These are phyloP conservation scores for Acrobasis repandana DNA, from an alignment of 2,888 invertebrate species.

Conservation along the genomic window DNA sequence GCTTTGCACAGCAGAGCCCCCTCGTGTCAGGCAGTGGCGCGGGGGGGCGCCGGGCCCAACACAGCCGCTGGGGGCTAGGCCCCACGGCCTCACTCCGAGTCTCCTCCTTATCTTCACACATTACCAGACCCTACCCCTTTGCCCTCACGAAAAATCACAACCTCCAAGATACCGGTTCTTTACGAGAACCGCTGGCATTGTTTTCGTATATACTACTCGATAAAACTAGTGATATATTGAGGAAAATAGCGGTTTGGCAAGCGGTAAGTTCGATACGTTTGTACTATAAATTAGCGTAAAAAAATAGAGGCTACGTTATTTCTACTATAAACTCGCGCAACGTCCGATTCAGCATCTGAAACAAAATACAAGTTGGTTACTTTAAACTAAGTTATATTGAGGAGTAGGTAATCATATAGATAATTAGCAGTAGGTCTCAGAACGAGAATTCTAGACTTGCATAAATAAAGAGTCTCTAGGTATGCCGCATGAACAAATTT, in stretches of 20 bases:
- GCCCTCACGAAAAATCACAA: slow-evolving; percentile 66
- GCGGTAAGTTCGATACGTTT: slow-evolving; percentile 70
- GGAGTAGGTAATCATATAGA: too few species aligned
- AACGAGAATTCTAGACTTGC: too few species aligned
- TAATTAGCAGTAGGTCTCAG: too few species aligned
- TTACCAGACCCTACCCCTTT: slow-evolving; percentile 50
- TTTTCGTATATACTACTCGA: slow-evolving; percentile 66
- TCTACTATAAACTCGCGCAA: slow-evolving; percentile 57
- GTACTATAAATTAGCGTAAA: slow-evolving; percentile 59
- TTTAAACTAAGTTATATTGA: too few species aligned
- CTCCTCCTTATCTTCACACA: slow-evolving; percentile 80
- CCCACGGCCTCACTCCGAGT: slow-evolving; percentile 62
- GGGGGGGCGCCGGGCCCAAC: slow-evolving; percentile 71
- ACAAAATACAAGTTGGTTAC: slow-evolving; percentile 44
- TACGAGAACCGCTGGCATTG: slow-evolving; percentile 75
- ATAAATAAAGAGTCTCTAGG: too few species aligned
- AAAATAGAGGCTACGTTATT: slow-evolving; percentile 53
- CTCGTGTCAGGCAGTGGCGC: slow-evolving; percentile 86
- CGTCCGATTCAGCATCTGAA: slow-evolving; percentile 80
- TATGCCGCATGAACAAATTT: too few species aligned
- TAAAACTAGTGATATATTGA: slow-evolving; percentile 68
- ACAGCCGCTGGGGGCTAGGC: slow-evolving; percentile 65
- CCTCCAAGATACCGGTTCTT: slow-evolving; percentile 75
- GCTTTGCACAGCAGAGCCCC: slow-evolving; percentile 91
- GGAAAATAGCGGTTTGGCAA: slow-evolving; percentile 54